phyloP scores from a whole-genome alignment of 1,140 invertebrate genomes.

The Brachystomella parvula region DNA sequence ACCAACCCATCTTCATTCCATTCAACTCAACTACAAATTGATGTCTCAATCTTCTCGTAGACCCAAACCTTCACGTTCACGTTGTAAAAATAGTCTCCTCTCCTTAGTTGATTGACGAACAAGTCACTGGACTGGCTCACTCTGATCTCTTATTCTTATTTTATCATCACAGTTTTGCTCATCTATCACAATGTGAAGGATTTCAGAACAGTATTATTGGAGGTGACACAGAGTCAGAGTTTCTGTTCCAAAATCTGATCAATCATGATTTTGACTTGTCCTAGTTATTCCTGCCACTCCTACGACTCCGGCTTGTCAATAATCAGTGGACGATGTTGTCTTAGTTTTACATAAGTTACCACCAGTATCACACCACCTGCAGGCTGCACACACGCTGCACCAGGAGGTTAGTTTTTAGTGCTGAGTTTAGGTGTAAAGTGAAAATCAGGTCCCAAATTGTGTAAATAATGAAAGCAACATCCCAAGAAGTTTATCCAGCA shows the following conservation, averaged over 20 bases:
- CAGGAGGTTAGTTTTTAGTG: background rate
- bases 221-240: no score
- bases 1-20: slow-evolving; percentile 29
- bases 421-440: background rate
- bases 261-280: background rate
- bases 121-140: background rate
- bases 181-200: background rate
- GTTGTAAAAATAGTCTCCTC: background rate
- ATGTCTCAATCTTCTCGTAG: slow-evolving; percentile 18
- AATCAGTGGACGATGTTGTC: no score
- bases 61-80: background rate
- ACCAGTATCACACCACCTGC: background rate
- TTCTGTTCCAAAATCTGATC: background rate
- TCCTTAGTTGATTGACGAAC: background rate
- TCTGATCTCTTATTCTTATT: background rate
- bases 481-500: slow-evolving; percentile 30
- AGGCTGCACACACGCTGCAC: background rate
- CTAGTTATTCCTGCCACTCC: no score
- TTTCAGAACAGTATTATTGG: no score
- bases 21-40: slow-evolving; percentile 22
- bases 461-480: slow-evolving; percentile 29
- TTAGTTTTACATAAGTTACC: no score
- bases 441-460: background rate
- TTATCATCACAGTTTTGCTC: background rate
- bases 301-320: no score